A percentile compares a stretch with the other conserved stretches of the same genome.
phyloP scores from a whole-genome alignment of 2,113 vertebrate species.

The Nycticryphes semicollaris region DNA sequence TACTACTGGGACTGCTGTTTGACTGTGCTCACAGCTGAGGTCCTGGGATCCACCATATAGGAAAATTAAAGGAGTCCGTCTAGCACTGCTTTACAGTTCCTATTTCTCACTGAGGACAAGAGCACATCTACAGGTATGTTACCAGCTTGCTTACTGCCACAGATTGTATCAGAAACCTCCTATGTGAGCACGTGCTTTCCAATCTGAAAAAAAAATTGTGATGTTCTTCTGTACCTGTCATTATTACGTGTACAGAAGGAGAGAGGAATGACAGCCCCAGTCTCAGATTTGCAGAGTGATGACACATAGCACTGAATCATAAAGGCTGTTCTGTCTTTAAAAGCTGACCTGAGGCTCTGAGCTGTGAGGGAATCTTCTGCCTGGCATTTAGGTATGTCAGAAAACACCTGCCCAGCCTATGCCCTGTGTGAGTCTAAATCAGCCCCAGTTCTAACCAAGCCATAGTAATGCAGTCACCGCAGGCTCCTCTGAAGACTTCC shows the following conservation, averaged over 20 bases:
- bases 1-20: background rate
- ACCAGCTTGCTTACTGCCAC: background rate
- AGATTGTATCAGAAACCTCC: background rate
- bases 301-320: constrained; percentile 13
- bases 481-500: background rate
- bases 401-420: background rate
- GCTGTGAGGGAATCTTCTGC: background rate
- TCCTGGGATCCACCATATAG: background rate
- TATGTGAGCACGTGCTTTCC: background rate
- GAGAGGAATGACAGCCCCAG: constrained; percentile 1
- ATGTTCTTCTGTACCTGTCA: background rate
- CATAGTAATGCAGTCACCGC: background rate
- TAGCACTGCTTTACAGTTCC: background rate
- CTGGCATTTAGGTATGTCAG: background rate
- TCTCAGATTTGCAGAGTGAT: background rate
- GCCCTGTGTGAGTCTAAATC: background rate
- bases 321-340: constrained; percentile 28
- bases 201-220: background rate
- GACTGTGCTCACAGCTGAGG: background rate
- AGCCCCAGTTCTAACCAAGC: background rate
- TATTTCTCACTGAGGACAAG: background rate
- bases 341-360: background rate
- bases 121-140: background rate
- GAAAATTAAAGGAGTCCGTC: background rate
- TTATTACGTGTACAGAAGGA: background rate